Evolutionary conservation across 2,888 invertebrate genomes (phyloP).

Genomic region (Coelinius sp.): DNA sequence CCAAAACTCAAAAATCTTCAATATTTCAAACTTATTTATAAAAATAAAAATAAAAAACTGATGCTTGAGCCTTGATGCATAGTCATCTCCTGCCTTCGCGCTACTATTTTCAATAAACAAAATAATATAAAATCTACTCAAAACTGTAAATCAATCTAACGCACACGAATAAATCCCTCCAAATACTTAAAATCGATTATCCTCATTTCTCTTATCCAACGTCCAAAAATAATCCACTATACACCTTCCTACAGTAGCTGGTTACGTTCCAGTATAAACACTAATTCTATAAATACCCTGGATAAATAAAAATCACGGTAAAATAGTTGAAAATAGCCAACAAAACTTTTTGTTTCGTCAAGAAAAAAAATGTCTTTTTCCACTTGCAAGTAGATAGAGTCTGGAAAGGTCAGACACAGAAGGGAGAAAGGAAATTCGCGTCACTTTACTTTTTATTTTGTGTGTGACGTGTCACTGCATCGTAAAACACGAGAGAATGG

Average conservation of each 20-base stretch:
- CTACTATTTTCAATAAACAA: neutral
- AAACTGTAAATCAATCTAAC: neutral
- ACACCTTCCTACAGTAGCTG: conserved; percentile 7
- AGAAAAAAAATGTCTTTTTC: neutral
- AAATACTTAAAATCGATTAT: conserved; percentile 5
- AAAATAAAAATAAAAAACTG: neutral
- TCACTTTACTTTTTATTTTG: conserved; percentile 4
- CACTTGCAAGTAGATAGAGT: neutral
- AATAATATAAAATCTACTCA: neutral
- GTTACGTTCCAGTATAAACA: conserved; percentile 12
- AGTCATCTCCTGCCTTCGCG: neutral
- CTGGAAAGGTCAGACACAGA: conserved; percentile 3
- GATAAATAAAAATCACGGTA: neutral
- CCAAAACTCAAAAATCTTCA: too few species aligned
- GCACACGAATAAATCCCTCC: conserved; percentile 9
- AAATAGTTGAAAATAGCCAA: neutral
- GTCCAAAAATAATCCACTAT: neutral
- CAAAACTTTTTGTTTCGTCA: too few species aligned
- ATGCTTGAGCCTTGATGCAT: neutral
- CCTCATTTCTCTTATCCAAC: neutral
- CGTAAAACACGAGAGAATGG: conserved; percentile 4
- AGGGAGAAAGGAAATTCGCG: neutral
- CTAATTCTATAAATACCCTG: neutral
- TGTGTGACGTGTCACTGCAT: conserved; percentile 15
- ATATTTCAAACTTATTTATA: too few species aligned